Base-by-base conservation (phyloP, 2,113 vertebrate genomes). In the Albula glossodonta region DNA sequence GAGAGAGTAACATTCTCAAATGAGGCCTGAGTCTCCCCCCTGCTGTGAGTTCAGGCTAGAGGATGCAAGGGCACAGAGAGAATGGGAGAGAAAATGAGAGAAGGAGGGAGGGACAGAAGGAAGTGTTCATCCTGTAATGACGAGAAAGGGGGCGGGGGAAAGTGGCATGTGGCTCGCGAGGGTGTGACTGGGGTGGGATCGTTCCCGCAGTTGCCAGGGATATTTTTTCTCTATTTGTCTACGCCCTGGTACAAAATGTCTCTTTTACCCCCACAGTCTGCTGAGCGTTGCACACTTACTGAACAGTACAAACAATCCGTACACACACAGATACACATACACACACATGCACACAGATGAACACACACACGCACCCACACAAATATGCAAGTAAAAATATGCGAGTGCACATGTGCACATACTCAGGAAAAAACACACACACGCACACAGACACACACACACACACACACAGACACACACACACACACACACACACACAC, bases 171-270 rank as follows among this genome's bases (percentile, higher is more conserved):
- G 22, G 78, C 41, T 81, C 83, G 74, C 87, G 83, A 52, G 84
- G 91, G 91, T 93, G 91, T 95, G 93, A 94, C 93, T 89, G 88
- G 86, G 93, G 94, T 92, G 93, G 90, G 90, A 93, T 89, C 89
- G 85, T 91, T 93, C 89, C 83, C 52, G 91, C 83, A 93, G 93
- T 95, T 86, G 85, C 87, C 87, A 74, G 89, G 87, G 89, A 91
- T 90, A 94, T 90, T 95, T 95, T 95, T 90, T 91, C 91, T 94
- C 92, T 90, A 84, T 90, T 91, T 91, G 94, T 93, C 93, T 90
- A 95, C 92, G 90, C 91, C 89, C 90, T 91, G 88, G 83, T 85
- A 91, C 87, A 89, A 88, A 91, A 90, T 88, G 83, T 90, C 86
- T 86, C 84, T 83, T 1, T 41, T 63, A 84, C 84, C 87, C 80